These are phyloP conservation scores for Malacoraja senta DNA, from an alignment of 2,797 vertebrate genomes.

Conservation along the genomic window DNA sequence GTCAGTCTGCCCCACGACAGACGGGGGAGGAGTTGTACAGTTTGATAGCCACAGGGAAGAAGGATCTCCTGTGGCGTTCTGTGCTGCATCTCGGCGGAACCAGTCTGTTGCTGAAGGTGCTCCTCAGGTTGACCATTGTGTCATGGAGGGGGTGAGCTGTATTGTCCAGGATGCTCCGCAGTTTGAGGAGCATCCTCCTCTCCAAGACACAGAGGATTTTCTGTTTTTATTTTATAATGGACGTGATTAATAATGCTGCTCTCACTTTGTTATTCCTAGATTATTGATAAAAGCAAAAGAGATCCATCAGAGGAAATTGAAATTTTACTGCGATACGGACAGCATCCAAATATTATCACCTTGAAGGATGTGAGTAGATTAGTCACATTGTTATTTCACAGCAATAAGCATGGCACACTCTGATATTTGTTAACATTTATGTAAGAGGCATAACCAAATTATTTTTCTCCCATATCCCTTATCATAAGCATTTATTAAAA, in stretches of 20 bases:
- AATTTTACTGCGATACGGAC: constrained; percentile 87
- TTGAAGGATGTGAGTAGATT: constrained; percentile 80
- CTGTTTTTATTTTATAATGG: background rate
- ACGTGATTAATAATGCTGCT: background rate
- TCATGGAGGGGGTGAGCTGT: no score
- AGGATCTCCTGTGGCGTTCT: no score
- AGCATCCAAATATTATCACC: constrained; percentile 89
- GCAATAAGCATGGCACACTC: background rate
- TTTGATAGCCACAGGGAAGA: no score
- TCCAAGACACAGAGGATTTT: background rate
- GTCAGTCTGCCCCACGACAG: no score
- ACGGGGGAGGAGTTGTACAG: no score
- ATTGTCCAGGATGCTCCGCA: no score
- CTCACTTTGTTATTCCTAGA: constrained; percentile 56
- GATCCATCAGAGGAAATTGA: constrained; percentile 96
- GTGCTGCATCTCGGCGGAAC: no score
- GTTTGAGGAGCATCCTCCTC: no score
- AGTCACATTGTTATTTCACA: constrained; percentile 5
- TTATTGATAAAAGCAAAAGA: constrained; percentile 81
- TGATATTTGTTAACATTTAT: constrained; percentile 37
- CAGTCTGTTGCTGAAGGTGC: no score
- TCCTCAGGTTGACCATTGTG: no score
- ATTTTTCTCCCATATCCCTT: background rate
- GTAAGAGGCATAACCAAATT: background rate
- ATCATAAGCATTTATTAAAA: background rate